Conservation (phyloP, 2,888 invertebrate genomes). For the Euproctis similis region DNA sequence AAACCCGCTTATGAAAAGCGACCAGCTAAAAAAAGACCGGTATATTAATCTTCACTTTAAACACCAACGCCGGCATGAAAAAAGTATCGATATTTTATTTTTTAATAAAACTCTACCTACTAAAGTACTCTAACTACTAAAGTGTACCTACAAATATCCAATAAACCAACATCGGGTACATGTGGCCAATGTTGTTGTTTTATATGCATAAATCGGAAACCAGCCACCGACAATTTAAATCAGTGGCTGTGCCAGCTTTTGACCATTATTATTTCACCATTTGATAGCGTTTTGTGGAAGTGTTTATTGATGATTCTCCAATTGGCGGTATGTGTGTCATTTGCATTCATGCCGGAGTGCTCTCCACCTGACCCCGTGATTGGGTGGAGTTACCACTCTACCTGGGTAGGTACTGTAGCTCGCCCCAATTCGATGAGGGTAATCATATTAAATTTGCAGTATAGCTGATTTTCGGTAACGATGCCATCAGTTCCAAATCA, state of each 20-base stretch:
- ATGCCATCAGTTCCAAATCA: too few relatives aligned
- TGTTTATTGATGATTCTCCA: constrained; percentile 65
- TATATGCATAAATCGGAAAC: constrained; percentile 27
- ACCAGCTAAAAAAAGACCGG: too few relatives aligned
- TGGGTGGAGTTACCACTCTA: too few relatives aligned
- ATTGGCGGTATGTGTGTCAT: constrained; percentile 48
- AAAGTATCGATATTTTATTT: constrained; percentile 5
- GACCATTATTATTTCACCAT: constrained; percentile 49
- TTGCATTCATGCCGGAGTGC: constrained; percentile 41
- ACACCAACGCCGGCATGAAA: background rate
- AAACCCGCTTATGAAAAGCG: too few relatives aligned
- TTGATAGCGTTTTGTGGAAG: constrained; percentile 50
- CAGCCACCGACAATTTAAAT: constrained; percentile 39
- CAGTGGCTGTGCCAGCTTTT: constrained; percentile 24
- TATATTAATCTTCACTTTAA: background rate
- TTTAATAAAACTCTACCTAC: constrained; percentile 21
- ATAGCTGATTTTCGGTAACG: too few relatives aligned
- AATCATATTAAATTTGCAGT: too few relatives aligned
- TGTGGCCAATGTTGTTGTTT: constrained; percentile 49
- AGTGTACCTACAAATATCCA: too few relatives aligned
- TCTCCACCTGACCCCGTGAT: constrained; percentile 7
- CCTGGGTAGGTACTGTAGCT: too few relatives aligned
- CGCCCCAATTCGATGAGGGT: too few relatives aligned
- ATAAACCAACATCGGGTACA: constrained; percentile 32
- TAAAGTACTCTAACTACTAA: too few relatives aligned